Evolutionary conservation across 2,797 vertebrate species (phyloP).

Genomic region (Podarcis siculus): DNA sequence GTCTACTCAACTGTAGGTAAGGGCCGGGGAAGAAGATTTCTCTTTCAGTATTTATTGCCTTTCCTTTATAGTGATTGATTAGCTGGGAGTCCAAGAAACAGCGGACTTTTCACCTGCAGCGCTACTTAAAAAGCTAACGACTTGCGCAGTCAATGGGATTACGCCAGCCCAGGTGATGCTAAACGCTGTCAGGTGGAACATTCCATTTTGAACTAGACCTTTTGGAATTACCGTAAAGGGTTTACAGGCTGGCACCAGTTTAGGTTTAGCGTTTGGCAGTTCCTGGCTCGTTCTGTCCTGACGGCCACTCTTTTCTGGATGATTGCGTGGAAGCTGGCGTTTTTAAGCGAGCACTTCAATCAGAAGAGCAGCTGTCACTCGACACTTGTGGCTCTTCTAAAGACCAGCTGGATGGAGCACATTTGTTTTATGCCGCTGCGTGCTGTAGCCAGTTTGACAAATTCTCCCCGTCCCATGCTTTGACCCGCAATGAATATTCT

Average conservation of each 20-base stretch:
- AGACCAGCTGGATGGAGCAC: conserved; percentile 6
- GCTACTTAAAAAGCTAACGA: conserved; percentile 1
- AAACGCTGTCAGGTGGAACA: background rate
- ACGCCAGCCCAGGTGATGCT: background rate
- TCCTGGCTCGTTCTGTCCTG: conserved; percentile 3
- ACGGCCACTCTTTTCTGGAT: conserved; percentile 33
- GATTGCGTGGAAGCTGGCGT: conserved; percentile 2
- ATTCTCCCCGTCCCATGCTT: background rate
- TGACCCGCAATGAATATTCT: background rate
- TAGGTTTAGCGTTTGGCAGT: conserved; percentile 13
- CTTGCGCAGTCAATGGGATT: background rate
- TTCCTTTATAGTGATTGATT: background rate
- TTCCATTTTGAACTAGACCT: background rate
- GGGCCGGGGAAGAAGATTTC: background rate
- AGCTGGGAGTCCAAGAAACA: background rate
- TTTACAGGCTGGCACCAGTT: conserved; percentile 11
- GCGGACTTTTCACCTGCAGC: background rate
- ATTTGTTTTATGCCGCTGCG: conserved; percentile 1
- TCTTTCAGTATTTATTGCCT: background rate
- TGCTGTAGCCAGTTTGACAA: background rate
- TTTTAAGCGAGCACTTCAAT: conserved; percentile 39
- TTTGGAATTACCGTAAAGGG: background rate
- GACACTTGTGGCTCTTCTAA: background rate
- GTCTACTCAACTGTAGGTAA: background rate
- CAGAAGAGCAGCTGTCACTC: conserved; percentile 38